A percentile compares a stretch with the other conserved stretches of the same genome.
Conservation (phyloP, 2,797 vertebrate species). For the Octomys mimax region DNA sequence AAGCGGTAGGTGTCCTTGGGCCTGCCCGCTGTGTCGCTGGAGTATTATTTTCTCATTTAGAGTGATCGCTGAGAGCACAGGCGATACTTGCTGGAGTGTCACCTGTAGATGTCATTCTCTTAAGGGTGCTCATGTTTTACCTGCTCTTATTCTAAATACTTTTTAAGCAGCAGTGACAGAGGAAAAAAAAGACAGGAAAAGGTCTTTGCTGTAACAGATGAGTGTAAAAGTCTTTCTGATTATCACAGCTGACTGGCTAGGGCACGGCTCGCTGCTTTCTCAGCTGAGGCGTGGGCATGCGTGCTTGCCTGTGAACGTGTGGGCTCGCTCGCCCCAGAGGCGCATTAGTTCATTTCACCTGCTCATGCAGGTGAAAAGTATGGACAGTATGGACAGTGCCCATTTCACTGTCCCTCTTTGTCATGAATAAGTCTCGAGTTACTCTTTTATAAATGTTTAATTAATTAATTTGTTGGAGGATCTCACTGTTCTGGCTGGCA, state of each 20-base stretch:
- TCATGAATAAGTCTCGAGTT: constrained; percentile 54
- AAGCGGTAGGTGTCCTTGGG: not conserved
- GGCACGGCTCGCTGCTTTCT: not conserved
- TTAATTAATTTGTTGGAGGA: too few species aligned
- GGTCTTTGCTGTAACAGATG: not conserved
- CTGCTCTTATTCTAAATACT: not conserved
- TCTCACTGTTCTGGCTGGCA: too few species aligned
- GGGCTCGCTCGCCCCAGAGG: fast-evolving
- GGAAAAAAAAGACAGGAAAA: not conserved
- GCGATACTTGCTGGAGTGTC: not conserved
- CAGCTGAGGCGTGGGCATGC: too few species aligned
- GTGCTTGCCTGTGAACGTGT: fast-evolving
- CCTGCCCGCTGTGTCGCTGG: not conserved
- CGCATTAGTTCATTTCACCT: not conserved
- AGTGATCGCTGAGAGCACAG: constrained; percentile 8
- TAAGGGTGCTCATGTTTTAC: not conserved
- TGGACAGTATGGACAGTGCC: not conserved
- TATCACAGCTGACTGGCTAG: not conserved
- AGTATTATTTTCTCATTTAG: constrained; percentile 46
- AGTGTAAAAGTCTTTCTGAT: not conserved
- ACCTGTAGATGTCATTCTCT: not conserved
- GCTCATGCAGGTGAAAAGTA: too few species aligned
- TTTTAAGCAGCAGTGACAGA: not conserved
- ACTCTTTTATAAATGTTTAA: not conserved
- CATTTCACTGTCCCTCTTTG: not conserved